Base-by-base conservation (phyloP, 2,888 invertebrate genomes). In the Caenorhabditis sulstoni region DNA sequence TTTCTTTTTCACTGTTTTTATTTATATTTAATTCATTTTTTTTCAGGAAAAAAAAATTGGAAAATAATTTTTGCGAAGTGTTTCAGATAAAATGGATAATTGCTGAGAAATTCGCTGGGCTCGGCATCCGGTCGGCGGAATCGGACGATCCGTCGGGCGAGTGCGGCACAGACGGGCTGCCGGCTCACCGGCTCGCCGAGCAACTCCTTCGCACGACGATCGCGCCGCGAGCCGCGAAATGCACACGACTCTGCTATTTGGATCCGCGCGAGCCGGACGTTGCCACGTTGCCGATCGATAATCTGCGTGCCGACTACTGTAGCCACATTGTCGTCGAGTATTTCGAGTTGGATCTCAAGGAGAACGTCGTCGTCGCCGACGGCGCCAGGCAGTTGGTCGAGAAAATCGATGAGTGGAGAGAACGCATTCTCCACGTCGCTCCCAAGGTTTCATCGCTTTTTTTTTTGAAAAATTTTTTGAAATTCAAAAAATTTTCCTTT, bases 41-140 rank as follows among this genome's bases (percentile, higher is more conserved):
- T 29, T 29, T 29, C 29, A 7, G 3, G n/a, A n/a, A n/a, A n/a
- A n/a, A n/a, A n/a, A n/a, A n/a, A n/a, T n/a, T n/a, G n/a, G n/a
- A n/a, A n/a, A n/a, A n/a, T n/a, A n/a, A n/a, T n/a, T n/a, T n/a
- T n/a, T n/a, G n/a, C n/a, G n/a, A n/a, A n/a, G n/a, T n/a, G 5
- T 45, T 65, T 45, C 64, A 68, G 68, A 70, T 79, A 3, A 61
- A 74, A 45, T 79, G 75, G 75, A 64, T 74, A 18, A 55, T 79
- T 16, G 23, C 44, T 2, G 39, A 75, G 14, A 57, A 64, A 14
- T 61, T 79, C 23, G 79, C 70, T 11, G 79, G 79, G 12, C 11
- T 79, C 37, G 79, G 79, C 49, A 45, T 79, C 16, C 20, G 35
- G 8, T 39, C 70, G 16, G 65, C 71, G 8, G 44, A 41, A 0